phyloP scores from a whole-genome alignment of 2,113 vertebrate genomes.

The Beaufortia kweichowensis region DNA sequence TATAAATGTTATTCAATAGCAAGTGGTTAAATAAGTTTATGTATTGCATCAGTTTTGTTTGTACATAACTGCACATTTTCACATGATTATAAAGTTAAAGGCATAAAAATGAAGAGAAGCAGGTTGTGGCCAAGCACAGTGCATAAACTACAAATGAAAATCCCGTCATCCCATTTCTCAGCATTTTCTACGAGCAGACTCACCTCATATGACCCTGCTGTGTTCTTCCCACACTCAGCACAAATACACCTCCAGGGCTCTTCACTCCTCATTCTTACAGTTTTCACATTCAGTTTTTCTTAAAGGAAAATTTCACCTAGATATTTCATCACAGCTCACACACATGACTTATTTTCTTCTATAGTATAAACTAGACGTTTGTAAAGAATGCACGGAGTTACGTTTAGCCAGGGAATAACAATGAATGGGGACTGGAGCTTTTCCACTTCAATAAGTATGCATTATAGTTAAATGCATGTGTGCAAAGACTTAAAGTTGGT shows the following conservation, averaged over 20 bases:
- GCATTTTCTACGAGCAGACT: neutral
- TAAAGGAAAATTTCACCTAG: no score
- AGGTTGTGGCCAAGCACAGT: neutral
- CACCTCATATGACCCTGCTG: neutral
- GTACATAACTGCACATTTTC: neutral
- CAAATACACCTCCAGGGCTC: slow-evolving; percentile 22
- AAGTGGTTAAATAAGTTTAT: neutral
- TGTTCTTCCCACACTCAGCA: neutral
- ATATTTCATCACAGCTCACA: no score
- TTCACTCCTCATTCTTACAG: slow-evolving; percentile 12
- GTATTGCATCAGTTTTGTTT: neutral
- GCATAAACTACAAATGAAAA: neutral
- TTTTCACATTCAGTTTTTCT: slow-evolving; percentile 7
- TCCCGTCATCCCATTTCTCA: slow-evolving; percentile 5
- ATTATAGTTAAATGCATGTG: no score
- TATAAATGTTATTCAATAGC: no score
- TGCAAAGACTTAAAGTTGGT: no score
- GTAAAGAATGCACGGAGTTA: no score
- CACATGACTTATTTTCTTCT: no score
- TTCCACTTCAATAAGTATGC: no score
- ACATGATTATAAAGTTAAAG: neutral
- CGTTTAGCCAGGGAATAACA: no score
- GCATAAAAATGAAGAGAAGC: neutral
- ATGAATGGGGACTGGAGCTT: no score
- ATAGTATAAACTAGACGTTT: no score